A percentile compares a stretch with the other conserved stretches of the same genome.
Conservation (phyloP, 2,888 invertebrate genomes). For the Parnassius glacialis region DNA sequence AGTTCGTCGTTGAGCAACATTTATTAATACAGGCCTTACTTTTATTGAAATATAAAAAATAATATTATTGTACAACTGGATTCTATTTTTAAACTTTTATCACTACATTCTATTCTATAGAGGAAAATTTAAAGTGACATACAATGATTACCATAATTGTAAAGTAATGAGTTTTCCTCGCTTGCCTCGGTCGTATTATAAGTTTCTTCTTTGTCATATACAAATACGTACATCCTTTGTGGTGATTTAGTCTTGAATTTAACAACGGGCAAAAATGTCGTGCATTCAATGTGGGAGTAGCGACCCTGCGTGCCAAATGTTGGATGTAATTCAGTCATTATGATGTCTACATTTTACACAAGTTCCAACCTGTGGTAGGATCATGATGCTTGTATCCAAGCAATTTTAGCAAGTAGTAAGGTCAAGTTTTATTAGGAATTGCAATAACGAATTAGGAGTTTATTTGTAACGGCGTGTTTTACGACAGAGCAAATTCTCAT, state of each 20-base stretch:
- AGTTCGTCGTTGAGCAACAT: too few species aligned
- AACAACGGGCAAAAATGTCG: constrained; percentile 28
- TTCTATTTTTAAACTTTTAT: constrained; percentile 1
- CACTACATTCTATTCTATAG: neutral
- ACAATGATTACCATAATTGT: constrained; percentile 12
- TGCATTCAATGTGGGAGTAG: constrained; percentile 46
- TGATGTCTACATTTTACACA: constrained; percentile 42
- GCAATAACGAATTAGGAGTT: constrained; percentile 32
- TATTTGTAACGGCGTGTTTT: constrained; percentile 9
- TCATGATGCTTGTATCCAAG: constrained; percentile 51
- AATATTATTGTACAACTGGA: constrained; percentile 5
- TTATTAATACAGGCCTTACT: too few species aligned
- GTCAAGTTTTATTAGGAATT: constrained; percentile 54
- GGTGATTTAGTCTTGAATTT: constrained; percentile 28
- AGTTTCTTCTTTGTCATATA: constrained; percentile 12
- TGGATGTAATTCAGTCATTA: constrained; percentile 53
- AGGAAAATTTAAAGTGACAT: constrained; percentile 12
- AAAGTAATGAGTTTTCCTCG: constrained; percentile 22
- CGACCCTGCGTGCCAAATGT: constrained; percentile 56
- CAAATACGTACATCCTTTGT: constrained; percentile 14
- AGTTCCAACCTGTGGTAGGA: constrained; percentile 37
- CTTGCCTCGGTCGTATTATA: constrained; percentile 8
- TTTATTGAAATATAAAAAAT: neutral
- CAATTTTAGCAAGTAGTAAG: constrained; percentile 63
- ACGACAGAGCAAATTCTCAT: constrained; percentile 30